Evolutionary conservation across 2,888 invertebrate species (phyloP).

Genomic region (Trissolcus japonicus): DNA sequence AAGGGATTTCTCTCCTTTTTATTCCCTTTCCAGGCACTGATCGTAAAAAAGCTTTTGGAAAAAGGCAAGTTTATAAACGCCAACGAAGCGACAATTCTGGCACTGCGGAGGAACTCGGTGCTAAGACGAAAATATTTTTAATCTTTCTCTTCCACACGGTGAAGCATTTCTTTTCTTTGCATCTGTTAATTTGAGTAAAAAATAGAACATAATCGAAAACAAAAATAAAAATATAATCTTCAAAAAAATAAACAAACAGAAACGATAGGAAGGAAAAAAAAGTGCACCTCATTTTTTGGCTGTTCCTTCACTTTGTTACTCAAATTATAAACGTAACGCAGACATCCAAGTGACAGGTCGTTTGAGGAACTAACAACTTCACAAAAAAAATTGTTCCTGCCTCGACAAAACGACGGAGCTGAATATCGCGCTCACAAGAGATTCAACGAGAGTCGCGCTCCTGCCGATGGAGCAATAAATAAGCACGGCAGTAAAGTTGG

Average conservation of each 20-base stretch:
- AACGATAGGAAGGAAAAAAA: not conserved
- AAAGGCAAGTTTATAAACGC: slow-evolving; percentile 49
- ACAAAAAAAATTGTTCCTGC: slow-evolving; percentile 43
- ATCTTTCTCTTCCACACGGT: slow-evolving; percentile 7
- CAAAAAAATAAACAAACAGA: not conserved
- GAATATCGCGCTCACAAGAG: slow-evolving; percentile 41
- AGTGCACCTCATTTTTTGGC: not conserved
- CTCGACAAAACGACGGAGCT: slow-evolving; percentile 23
- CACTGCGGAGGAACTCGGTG: slow-evolving; percentile 41
- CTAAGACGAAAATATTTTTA: slow-evolving; percentile 32
- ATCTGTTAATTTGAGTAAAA: too few relatives aligned
- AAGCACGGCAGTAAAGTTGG: slow-evolving; percentile 53
- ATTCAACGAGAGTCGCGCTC: slow-evolving; percentile 38
- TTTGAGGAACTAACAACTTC: slow-evolving; percentile 48
- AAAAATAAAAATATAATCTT: too few relatives aligned
- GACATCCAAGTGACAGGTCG: slow-evolving; percentile 44
- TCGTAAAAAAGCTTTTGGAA: slow-evolving; percentile 50
- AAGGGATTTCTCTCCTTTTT: slow-evolving; percentile 59
- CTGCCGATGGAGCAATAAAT: slow-evolving; percentile 59
- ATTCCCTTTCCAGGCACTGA: slow-evolving; percentile 44
- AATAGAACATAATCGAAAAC: too few relatives aligned
- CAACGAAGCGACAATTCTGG: slow-evolving; percentile 52
- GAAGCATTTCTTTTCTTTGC: too few relatives aligned
- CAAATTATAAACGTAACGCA: slow-evolving; percentile 38
- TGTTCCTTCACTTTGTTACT: slow-evolving; percentile 40